Evolutionary conservation across 2,888 invertebrate genomes (phyloP), one percentile per base, ranked within the genome.

Genomic region (Platycnemis pennipes): DNA sequence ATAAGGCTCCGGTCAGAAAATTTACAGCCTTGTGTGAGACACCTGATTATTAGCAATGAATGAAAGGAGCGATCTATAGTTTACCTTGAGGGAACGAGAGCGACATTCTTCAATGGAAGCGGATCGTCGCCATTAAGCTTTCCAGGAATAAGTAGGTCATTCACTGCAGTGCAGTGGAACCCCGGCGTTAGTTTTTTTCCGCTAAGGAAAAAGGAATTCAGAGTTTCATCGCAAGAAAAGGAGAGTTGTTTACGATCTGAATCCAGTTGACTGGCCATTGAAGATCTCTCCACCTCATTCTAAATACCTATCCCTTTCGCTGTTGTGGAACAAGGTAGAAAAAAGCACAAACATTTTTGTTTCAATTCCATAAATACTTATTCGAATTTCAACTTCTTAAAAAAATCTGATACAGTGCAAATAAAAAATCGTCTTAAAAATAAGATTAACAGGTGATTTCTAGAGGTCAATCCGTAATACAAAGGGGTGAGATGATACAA

Each of bases 111-210:
- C 31, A 77, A 77, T 77, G 77, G 77, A 31, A 77, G 77, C 16
- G 77, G 16, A 77, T 77, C 77, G 77, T 37, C 77, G 77, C 77
- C 31, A 77, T 77, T 37, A 77, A 37, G 77, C 77, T 77, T 37
- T 77, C 77, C 77, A 77, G 77, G 77, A 77, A 77, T 22, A 77
- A 77, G 77, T 77, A 37, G 77, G 77, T 77, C 77, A 77, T 16
- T 11, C 31, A 11, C 77, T 37, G 77, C 77, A 77, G 77, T 37
- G 77, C 77, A 77, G 37, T 77, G 77, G 77, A 77, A 77, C 77
- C 77, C 77, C 77, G 16, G 13, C 37, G 63, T n/a, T 19, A n/a
- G 22, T 63, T 77, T 77, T 69, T 77, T 77, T 77, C 77, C 31
- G 13, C 37, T 11, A 77, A 37, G 77, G 77, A 77, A 77, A 77